Base-by-base conservation (phyloP, 2,888 invertebrate species). In the Lottia gigantea region DNA sequence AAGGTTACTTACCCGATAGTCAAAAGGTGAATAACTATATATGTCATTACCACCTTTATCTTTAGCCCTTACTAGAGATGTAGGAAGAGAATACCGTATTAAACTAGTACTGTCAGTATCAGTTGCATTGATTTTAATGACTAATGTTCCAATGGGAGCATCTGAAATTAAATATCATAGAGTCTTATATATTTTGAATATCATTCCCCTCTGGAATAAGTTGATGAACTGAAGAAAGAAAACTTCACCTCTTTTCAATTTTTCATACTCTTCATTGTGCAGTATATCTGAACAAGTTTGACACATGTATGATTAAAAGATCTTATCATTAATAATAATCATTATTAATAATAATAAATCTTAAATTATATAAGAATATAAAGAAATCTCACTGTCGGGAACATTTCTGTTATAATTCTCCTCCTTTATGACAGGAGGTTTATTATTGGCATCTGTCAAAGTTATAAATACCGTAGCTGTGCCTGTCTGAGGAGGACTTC, bases 361-460 rank as follows among this genome's bases (percentile, higher is more conserved):
- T 40, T 11, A 4, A 40, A 40, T 40, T 3, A 31, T 31, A 31
- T 2, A 31, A 31, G 2, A 40, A 40, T 40, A 40, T 11, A 11
- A 40, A 40, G 2, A 40, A 40, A 40, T 8, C 40, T 40, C 11
- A 40, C 40, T 40, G 7, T 87, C 87, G 19, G 79, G 71, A 16
- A 88, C 77, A 47, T 78, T 83, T 25, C 81, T 78, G 1, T 80
- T 79, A 71, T 89, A 89, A 45, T 82, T 70, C 12, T 79, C 68
- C 68, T 85, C 73, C 0, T 67, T 47, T 66, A 97, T 92, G 4
- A 91, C 89, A 0, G 97, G 97, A 0, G 92, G 91, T 84, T 97
- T 97, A 86, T 97, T 97, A 88, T 97, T 97, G 0, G 96, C 95
- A 88, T 97, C 97, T 25, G 93, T 91, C 72, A 98, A 93, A 0